phyloP scores from a whole-genome alignment of 2,797 vertebrate genomes.

The Coregonus sp. region DNA sequence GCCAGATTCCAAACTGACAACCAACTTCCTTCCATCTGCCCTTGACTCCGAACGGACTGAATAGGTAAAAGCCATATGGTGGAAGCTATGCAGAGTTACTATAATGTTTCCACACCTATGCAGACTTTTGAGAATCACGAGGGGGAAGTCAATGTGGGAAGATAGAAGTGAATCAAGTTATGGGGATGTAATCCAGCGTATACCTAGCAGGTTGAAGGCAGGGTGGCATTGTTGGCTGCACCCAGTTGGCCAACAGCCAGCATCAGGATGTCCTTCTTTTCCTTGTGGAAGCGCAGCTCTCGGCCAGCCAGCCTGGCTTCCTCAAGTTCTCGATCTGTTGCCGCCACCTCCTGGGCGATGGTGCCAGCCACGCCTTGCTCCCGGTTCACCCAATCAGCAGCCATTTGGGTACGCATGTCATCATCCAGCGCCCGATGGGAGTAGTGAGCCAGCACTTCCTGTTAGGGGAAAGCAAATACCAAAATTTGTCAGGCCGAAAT shows the following conservation, averaged over 20 bases:
- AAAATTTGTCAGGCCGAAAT: neutral
- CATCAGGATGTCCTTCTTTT: conserved; percentile 86
- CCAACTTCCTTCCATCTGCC: neutral
- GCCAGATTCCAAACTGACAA: neutral
- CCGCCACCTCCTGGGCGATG: conserved; percentile 86
- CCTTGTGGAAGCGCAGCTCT: conserved; percentile 93
- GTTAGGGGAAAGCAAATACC: conserved; percentile 16
- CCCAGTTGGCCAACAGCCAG: conserved; percentile 82
- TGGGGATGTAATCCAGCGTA: neutral
- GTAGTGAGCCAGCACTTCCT: conserved; percentile 98
- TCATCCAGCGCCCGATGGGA: conserved; percentile 96
- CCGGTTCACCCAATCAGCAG: conserved; percentile 93
- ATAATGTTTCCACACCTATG: neutral
- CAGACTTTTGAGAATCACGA: neutral
- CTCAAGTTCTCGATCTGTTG: conserved; percentile 90
- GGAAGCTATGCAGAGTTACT: neutral
- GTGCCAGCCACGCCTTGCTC: conserved; percentile 86
- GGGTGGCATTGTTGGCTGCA: conserved; percentile 77
- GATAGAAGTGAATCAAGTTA: neutral
- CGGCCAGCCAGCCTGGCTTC: conserved; percentile 92
- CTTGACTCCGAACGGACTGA: neutral
- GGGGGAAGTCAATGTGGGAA: neutral
- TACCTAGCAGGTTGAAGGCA: conserved; percentile 65
- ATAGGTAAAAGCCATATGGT: neutral
- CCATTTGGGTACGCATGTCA: conserved; percentile 97